A percentile compares a stretch with the other conserved stretches of the same genome.
These are phyloP conservation scores for Parasteatoda tepidariorum DNA, from an alignment of 1,140 invertebrate genomes.

Conservation along the genomic window DNA sequence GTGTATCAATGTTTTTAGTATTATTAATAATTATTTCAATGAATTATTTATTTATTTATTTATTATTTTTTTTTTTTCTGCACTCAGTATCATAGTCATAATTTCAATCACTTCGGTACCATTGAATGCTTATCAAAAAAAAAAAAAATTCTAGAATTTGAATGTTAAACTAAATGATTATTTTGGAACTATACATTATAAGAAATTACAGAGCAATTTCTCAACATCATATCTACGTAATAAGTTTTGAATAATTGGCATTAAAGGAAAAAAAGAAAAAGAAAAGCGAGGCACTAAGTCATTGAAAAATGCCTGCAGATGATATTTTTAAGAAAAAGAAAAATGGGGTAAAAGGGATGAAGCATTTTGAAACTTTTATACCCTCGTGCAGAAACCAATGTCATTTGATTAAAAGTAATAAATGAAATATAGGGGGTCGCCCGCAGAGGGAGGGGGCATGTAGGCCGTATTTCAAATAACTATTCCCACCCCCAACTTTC, in stretches of 20 bases:
- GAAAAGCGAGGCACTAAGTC: not conserved
- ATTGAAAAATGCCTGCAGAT: not conserved
- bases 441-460: not conserved
- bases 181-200: not conserved
- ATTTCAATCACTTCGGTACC: too few relatives aligned
- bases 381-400: conserved; percentile 21
- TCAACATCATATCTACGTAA: not conserved
- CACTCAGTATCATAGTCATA: too few relatives aligned
- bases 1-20: too few relatives aligned
- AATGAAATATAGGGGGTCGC: conserved; percentile 35
- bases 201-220: not conserved
- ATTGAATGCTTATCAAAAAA: too few relatives aligned
- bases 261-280: too few relatives aligned
- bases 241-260: not conserved
- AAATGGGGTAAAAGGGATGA: not conserved
- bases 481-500: conserved; percentile 28
- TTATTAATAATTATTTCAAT: too few relatives aligned
- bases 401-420: conserved; percentile 56
- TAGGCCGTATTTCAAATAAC: conserved; percentile 43
- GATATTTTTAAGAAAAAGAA: not conserved
- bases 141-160: not conserved
- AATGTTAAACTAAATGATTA: not conserved
- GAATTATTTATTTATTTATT: too few relatives aligned
- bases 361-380: not conserved
- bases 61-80: too few relatives aligned